phyloP scores from a whole-genome alignment of 2,797 vertebrate genomes.

The Podargus strigoides region DNA sequence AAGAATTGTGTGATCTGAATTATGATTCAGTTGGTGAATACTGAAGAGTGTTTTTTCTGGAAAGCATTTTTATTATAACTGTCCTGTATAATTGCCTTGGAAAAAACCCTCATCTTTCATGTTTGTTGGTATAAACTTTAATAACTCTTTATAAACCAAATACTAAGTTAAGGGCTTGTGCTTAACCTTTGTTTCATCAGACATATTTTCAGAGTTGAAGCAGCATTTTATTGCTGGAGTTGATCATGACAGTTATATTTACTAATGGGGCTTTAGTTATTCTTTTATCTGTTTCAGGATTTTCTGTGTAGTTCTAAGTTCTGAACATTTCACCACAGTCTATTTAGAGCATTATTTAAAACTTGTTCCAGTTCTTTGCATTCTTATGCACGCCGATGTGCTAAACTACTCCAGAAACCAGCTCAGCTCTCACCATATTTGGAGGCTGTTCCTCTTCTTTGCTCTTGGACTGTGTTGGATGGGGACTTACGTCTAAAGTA shows the following conservation, averaged over 20 bases:
- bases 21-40: neutral
- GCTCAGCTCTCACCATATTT: constrained; percentile 40
- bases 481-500: neutral
- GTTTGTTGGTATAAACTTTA: neutral
- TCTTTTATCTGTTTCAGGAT: constrained; percentile 19
- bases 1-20: neutral
- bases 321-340: constrained; percentile 36
- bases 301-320: constrained; percentile 16
- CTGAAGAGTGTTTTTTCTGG: neutral
- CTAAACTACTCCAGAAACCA: constrained; percentile 45
- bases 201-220: neutral
- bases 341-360: constrained; percentile 41
- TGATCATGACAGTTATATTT: neutral
- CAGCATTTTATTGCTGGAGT: neutral
- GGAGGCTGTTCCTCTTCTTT: constrained; percentile 29
- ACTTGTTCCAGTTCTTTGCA: constrained; percentile 13
- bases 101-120: neutral
- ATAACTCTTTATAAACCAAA: neutral
- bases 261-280: neutral
- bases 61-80: neutral
- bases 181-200: neutral
- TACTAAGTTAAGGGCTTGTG: neutral
- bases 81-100: neutral
- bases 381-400: neutral
- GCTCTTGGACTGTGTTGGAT: constrained; percentile 8